Conservation (phyloP, 2,888 invertebrate genomes). For the Cyaniris semiargus region DNA sequence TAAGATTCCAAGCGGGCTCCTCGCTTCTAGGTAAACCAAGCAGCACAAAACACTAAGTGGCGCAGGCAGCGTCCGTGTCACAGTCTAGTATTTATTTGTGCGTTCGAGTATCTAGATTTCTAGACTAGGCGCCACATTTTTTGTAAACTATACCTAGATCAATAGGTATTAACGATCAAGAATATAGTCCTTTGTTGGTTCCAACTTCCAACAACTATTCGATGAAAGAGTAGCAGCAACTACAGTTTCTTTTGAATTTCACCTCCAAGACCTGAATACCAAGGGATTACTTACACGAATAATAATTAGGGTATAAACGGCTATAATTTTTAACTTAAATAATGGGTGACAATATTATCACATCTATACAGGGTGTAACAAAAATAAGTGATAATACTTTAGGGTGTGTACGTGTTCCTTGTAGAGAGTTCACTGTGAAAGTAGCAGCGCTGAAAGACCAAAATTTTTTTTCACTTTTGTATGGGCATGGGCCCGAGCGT, state of each 20-base stretch:
- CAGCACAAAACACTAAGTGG: neutral
- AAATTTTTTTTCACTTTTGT: too few species aligned
- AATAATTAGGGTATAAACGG: too few species aligned
- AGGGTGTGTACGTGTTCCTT: too few species aligned
- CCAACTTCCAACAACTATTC: neutral
- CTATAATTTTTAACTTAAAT: too few species aligned
- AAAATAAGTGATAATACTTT: too few species aligned
- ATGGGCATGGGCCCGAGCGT: too few species aligned
- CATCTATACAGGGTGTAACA: too few species aligned
- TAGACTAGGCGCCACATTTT: neutral
- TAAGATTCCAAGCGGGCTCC: neutral
- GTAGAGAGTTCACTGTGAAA: too few species aligned
- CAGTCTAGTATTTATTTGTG: neutral
- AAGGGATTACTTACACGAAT: too few species aligned
- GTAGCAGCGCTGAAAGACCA: too few species aligned
- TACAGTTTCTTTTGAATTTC: neutral
- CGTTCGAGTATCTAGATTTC: neutral
- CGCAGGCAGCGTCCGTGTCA: conserved; percentile 1
- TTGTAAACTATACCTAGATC: neutral
- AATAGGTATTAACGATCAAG: neutral
- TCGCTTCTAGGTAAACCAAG: conserved; percentile 1
- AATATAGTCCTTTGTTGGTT: neutral
- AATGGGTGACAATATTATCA: neutral
- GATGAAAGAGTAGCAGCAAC: neutral
- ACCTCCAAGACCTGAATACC: too few species aligned